Evolutionary conservation across 1,140 invertebrate species (phyloP).

Genomic region (Aporrectodea caliginosa): DNA sequence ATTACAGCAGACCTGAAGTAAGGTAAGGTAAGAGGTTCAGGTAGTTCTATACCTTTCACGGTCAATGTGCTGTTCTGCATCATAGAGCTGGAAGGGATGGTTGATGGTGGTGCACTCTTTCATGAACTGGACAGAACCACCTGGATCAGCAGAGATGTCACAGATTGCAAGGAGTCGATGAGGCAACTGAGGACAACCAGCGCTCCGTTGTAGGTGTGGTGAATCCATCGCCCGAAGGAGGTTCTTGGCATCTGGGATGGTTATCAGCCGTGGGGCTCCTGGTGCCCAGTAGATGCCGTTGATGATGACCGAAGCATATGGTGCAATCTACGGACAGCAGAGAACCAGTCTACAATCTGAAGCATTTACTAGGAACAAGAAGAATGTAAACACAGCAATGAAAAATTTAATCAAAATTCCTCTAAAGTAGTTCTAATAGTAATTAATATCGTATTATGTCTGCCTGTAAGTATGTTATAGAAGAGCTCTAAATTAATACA

Average conservation of each 20-base stretch:
- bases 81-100: slow-evolving; percentile 96
- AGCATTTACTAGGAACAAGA: no score
- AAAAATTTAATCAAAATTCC: no score
- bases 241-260: slow-evolving; percentile 95
- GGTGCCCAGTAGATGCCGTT: slow-evolving; percentile 99
- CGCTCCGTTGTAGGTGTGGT: slow-evolving; percentile 75
- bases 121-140: slow-evolving; percentile 99
- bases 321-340: slow-evolving; percentile 71
- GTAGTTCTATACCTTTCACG: slow-evolving; percentile 70
- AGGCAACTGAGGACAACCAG: slow-evolving; percentile 35
- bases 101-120: slow-evolving; percentile 99
- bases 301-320: slow-evolving; percentile 92
- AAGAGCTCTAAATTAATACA: no score
- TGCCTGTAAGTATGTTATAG: no score
- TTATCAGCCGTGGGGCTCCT: slow-evolving; percentile 89
- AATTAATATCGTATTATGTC: no score
- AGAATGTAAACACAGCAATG: no score
- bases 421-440: no score
- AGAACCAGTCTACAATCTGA: no score
- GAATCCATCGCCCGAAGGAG: slow-evolving; percentile 79
- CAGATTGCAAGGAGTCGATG: slow-evolving; percentile 73
- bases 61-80: slow-evolving; percentile 95
- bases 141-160: slow-evolving; percentile 97
- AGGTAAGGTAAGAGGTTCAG: no score
- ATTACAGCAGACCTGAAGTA: no score